Percentiles rank a stretch among this genome's conserved stretches.
phyloP scores from a whole-genome alignment of 2,113 vertebrate species.

The Cyrtonyx montezumae region DNA sequence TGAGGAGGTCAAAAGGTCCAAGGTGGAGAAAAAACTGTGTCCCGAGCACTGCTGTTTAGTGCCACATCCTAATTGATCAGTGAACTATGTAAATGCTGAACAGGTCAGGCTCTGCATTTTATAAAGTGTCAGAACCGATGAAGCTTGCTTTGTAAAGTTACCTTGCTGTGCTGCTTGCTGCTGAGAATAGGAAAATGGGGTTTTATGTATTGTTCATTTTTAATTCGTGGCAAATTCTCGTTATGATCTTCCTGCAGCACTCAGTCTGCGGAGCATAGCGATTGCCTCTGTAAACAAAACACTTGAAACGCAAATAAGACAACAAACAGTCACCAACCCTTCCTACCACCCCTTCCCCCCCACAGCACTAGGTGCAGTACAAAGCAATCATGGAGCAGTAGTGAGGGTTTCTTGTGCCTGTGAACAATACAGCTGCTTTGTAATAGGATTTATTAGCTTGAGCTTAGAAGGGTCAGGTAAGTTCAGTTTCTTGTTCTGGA shows the following conservation, averaged over 20 bases:
- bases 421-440: not conserved
- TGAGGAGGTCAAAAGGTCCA: slow-evolving; percentile 8
- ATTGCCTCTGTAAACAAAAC: slow-evolving; percentile 50
- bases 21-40: slow-evolving; percentile 15
- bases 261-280: not conserved
- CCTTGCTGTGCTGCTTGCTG: slow-evolving; percentile 42
- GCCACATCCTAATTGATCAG: slow-evolving; percentile 52
- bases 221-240: slow-evolving; percentile 54
- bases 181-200: not conserved
- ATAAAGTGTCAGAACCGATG: slow-evolving; percentile 34
- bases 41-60: slow-evolving; percentile 19
- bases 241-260: slow-evolving; percentile 1
- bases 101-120: slow-evolving; percentile 50
- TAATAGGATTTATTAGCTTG: not conserved
- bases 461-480: not conserved
- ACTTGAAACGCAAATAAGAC: not conserved
- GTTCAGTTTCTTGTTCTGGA: not conserved
- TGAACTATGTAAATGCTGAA: slow-evolving; percentile 43
- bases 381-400: not conserved
- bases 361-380: not conserved
- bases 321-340: not conserved
- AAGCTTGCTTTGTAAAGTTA: slow-evolving; percentile 40
- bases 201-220: slow-evolving; percentile 34
- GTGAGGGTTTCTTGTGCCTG: not conserved
- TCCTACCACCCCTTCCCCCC: not conserved